These are phyloP conservation scores for Cassiopea xamachana DNA, from an alignment of 30 jellyfish, hydroid and myxozoan genomes.

Conservation along the genomic window DNA sequence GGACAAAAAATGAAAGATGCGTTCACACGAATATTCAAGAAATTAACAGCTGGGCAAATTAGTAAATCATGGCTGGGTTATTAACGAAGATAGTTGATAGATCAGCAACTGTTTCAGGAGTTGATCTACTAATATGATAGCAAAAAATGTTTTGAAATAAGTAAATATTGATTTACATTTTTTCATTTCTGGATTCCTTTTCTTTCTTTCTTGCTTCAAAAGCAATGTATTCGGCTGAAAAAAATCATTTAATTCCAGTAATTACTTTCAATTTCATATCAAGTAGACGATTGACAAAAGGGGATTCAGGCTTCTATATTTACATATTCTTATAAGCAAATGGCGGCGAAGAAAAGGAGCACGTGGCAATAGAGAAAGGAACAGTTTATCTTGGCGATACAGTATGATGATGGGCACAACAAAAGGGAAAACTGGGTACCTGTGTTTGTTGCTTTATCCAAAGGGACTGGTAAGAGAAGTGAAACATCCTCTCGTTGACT, in stretches of 20 bases:
- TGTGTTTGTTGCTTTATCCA: conserved; percentile 84
- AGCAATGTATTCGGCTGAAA: conserved; percentile 75
- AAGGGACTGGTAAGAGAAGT: conserved; percentile 75
- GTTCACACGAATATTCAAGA: too few relatives aligned
- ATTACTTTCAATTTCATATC: too few relatives aligned
- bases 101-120: not conserved
- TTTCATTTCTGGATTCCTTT: conserved; percentile 75
- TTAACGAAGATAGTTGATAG: too few relatives aligned
- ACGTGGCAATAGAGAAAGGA: too few relatives aligned
- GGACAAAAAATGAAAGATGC: too few relatives aligned
- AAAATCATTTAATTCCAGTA: not conserved
- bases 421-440: conserved; percentile 34
- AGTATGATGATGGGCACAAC: not conserved
- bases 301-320: too few relatives aligned
- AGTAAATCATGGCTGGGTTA: too few relatives aligned
- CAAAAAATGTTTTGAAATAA: not conserved
- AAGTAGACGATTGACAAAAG: too few relatives aligned
- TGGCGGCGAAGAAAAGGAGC: too few relatives aligned
- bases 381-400: too few relatives aligned
- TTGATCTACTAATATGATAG: not conserved
- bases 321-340: too few relatives aligned
- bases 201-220: conserved; percentile 69
- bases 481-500: conserved; percentile 79
- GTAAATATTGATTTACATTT: conserved; percentile 34
- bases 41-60: too few relatives aligned